Evolutionary conservation across 2,797 vertebrate genomes (phyloP).

Genomic region (Aulostomus chinensis): DNA sequence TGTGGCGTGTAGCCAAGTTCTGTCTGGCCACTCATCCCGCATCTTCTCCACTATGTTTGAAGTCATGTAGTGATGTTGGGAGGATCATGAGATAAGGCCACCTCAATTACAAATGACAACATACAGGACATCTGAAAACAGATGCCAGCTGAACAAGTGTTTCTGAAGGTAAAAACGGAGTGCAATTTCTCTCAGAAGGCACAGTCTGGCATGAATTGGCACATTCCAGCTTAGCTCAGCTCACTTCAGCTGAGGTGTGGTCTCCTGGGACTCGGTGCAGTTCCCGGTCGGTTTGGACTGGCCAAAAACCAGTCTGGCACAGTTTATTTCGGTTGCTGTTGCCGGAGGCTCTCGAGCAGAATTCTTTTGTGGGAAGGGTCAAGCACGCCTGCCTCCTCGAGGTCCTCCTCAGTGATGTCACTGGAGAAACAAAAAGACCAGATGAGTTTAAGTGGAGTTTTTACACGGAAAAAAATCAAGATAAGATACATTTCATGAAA

Average conservation of each 20-base stretch:
- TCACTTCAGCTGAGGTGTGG: conserved; percentile 50
- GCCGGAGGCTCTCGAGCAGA: conserved; percentile 89
- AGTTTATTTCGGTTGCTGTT: conserved; percentile 69
- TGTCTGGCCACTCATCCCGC: too few relatives aligned
- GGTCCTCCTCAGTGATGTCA: conserved; percentile 95
- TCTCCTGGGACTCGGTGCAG: conserved; percentile 16
- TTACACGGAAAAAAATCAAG: too few relatives aligned
- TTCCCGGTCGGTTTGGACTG: conserved; percentile 26
- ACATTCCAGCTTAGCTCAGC: conserved; percentile 43
- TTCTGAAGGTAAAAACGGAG: conserved; percentile 60
- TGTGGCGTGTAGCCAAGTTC: too few relatives aligned
- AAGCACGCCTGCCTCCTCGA: conserved; percentile 92
- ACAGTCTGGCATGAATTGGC: conserved; percentile 63
- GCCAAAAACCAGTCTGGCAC: conserved; percentile 19
- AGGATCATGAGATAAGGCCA: conserved; percentile 68
- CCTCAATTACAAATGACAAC: conserved; percentile 24
- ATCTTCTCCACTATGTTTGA: conserved; percentile 10
- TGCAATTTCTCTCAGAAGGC: conserved; percentile 74
- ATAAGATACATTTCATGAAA: too few relatives aligned
- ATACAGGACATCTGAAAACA: conserved; percentile 59
- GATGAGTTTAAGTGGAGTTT: too few relatives aligned
- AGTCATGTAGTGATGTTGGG: conserved; percentile 54
- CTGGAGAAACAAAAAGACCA: conserved; percentile 62
- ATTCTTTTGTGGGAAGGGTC: conserved; percentile 89
- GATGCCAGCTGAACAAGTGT: conserved; percentile 45